These are phyloP conservation scores for Archips xylosteana DNA, from an alignment of 2,888 invertebrate species.

Conservation along the genomic window DNA sequence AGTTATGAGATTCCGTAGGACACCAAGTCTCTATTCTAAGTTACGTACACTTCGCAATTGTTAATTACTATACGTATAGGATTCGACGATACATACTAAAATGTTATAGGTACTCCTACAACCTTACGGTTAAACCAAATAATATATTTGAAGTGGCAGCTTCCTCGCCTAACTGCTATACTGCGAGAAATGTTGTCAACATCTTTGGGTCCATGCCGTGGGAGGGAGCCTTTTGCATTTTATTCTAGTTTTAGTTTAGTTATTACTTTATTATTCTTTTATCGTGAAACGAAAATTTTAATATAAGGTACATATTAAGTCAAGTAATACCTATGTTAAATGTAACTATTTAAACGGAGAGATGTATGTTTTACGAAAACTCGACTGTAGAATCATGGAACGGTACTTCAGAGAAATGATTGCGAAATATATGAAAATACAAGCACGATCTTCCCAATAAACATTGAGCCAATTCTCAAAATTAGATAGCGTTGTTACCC, in stretches of 20 bases:
- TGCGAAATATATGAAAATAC: background rate
- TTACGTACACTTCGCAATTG: background rate
- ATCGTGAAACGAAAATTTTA: too few species aligned
- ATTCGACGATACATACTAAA: background rate
- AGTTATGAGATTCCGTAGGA: slow-evolving; percentile 45
- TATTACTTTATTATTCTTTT: too few species aligned
- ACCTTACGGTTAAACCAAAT: too few species aligned
- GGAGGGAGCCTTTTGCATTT: too few species aligned
- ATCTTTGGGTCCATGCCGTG: too few species aligned
- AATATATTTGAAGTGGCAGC: too few species aligned
- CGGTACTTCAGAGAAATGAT: background rate
- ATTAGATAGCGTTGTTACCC: background rate
- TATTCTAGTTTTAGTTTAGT: too few species aligned
- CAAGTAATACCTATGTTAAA: too few species aligned
- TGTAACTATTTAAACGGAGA: background rate
- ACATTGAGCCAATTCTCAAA: background rate
- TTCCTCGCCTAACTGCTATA: too few species aligned
- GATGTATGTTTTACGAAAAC: background rate
- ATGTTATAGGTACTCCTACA: background rate
- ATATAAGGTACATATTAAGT: too few species aligned
- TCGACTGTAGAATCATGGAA: background rate
- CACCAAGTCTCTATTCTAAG: slow-evolving; percentile 13
- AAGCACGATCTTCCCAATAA: background rate
- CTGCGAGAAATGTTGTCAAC: too few species aligned
- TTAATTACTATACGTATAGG: background rate